These are phyloP conservation scores for Drosophila neocordata DNA, from an alignment of 1,140 invertebrate species.

Conservation along the genomic window DNA sequence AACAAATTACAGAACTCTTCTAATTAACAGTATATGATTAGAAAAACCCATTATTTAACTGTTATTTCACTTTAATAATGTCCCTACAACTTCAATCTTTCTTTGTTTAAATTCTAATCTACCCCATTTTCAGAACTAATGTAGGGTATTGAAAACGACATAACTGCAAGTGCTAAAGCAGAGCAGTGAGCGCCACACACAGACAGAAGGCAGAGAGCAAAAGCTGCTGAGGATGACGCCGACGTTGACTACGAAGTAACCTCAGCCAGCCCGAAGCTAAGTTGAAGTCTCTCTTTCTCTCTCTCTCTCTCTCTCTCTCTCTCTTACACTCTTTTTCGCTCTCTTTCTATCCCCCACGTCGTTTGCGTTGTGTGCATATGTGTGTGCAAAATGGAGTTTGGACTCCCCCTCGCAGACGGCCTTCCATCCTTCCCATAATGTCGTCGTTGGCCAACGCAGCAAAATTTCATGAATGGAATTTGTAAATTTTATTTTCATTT, in stretches of 20 bases:
- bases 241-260: conserved; percentile 22
- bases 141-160: conserved; percentile 21
- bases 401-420: not conserved
- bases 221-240: not conserved
- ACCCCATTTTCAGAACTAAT: not conserved
- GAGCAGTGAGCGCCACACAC: conserved; percentile 75
- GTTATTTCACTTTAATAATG: no score
- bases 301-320: not conserved
- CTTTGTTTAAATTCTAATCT: not conserved
- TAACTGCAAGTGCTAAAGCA: conserved; percentile 64
- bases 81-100: no score
- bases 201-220: conserved; percentile 47
- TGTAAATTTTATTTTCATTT: conserved; percentile 81
- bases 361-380: not conserved
- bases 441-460: conserved; percentile 62
- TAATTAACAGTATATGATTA: no score
- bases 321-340: no score
- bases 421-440: not conserved
- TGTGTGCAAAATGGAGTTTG: conserved; percentile 37
- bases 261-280: conserved; percentile 24
- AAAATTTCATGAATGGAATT: conserved; percentile 81
- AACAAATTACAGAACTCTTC: no score
- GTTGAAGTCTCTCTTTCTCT: conserved; percentile 14
- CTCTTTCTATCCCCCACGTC: not conserved
- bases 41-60: no score